phyloP scores from a whole-genome alignment of 2,113 vertebrate species.

The Gracilinanus agilis region DNA sequence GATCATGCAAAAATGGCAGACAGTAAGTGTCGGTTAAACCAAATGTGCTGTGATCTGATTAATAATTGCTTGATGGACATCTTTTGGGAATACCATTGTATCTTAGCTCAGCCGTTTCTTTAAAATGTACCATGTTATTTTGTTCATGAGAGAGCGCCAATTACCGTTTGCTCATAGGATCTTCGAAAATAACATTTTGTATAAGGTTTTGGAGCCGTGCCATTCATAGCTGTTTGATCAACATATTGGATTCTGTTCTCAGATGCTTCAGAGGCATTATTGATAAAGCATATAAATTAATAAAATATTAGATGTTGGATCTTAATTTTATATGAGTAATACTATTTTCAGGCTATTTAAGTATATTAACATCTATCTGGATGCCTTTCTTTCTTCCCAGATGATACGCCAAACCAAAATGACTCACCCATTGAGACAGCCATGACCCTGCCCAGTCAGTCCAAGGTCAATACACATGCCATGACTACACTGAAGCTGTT shows the following conservation, averaged over 20 bases:
- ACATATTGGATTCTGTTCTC: not conserved
- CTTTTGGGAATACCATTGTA: constrained; percentile 38
- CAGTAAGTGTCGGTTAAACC: constrained; percentile 44
- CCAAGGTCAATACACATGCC: constrained; percentile 88
- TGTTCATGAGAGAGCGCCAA: constrained; percentile 22
- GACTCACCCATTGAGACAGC: constrained; percentile 85
- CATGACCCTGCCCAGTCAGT: constrained; percentile 95
- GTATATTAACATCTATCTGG: constrained; percentile 7
- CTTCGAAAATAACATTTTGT: constrained; percentile 18
- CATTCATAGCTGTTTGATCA: not conserved
- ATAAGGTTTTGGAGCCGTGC: constrained; percentile 7
- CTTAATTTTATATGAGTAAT: constrained; percentile 1
- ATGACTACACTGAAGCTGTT: constrained; percentile 89
- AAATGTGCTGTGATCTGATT: constrained; percentile 42
- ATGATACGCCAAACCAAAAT: constrained; percentile 75
- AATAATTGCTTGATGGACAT: constrained; percentile 29
- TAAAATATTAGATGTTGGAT: too few relatives aligned
- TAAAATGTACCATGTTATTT: constrained; percentile 36
- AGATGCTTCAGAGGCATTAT: constrained; percentile 42
- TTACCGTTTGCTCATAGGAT: not conserved
- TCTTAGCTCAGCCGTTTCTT: constrained; percentile 19
- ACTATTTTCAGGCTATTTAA: constrained; percentile 26
- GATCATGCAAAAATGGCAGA: constrained; percentile 9
- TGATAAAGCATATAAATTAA: constrained; percentile 33
- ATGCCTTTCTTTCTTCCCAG: constrained; percentile 78